Conservation (phyloP, 2,797 vertebrate genomes). For the Anomalospiza imberbis region DNA sequence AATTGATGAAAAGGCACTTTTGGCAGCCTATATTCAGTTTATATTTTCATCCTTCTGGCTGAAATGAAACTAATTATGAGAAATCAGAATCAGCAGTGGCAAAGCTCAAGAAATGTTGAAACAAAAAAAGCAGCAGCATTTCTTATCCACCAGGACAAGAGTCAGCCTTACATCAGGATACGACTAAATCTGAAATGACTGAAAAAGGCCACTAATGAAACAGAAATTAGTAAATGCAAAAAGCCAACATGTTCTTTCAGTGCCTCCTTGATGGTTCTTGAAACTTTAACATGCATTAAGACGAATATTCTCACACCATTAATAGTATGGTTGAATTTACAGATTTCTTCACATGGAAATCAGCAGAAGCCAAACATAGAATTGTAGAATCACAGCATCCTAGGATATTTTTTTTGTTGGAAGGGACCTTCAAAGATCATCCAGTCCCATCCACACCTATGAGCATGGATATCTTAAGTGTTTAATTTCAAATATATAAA, state of each 20-base stretch:
- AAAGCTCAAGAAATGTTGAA: background rate
- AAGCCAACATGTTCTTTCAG: background rate
- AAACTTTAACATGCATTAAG: background rate
- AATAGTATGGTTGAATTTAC: background rate
- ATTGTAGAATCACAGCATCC: background rate
- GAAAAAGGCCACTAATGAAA: background rate
- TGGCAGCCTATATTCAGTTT: background rate
- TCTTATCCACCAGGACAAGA: background rate
- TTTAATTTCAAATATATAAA: background rate
- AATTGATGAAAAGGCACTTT: background rate
- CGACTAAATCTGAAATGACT: background rate
- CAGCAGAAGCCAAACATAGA: background rate
- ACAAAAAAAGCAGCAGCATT: background rate
- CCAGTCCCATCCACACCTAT: background rate
- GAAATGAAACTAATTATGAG: slow-evolving; percentile 5
- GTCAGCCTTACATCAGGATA: background rate
- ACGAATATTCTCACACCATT: background rate
- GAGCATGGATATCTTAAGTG: background rate
- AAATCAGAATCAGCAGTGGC: background rate
- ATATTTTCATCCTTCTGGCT: background rate
- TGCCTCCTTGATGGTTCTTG: background rate
- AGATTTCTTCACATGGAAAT: background rate
- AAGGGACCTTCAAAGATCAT: background rate
- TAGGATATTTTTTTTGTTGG: background rate
- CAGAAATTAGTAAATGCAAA: background rate